Evolutionary conservation across 2,113 vertebrate genomes (phyloP).

Genomic region (Motacilla tschutschensis): DNA sequence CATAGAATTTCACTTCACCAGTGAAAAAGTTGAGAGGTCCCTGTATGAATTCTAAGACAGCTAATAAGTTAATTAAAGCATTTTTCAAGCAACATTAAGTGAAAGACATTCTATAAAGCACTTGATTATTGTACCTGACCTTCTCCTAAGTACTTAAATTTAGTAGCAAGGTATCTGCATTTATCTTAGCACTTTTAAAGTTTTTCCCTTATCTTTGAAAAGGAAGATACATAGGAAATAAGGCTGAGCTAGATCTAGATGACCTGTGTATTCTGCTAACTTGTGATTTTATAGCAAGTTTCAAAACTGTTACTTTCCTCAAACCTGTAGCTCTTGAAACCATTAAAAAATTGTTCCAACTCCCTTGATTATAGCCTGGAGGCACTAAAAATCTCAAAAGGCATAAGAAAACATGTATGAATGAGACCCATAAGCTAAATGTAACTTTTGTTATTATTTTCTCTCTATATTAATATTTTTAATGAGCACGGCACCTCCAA

Average conservation of each 20-base stretch:
- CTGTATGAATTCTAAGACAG: background rate
- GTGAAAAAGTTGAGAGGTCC: background rate
- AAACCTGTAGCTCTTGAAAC: background rate
- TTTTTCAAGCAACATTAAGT: background rate
- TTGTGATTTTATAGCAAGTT: background rate
- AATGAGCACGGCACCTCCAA: fast-evolving
- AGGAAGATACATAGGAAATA: background rate
- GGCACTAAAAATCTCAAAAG: background rate
- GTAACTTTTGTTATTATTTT: background rate
- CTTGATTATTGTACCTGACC: background rate
- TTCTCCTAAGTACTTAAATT: background rate
- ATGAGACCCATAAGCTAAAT: background rate
- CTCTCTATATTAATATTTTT: too few relatives aligned
- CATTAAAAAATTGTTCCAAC: background rate
- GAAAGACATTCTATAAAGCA: background rate
- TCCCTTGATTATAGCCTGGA: background rate
- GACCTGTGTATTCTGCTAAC: background rate
- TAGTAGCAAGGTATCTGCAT: background rate
- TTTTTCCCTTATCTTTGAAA: background rate
- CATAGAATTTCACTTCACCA: background rate
- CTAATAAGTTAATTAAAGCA: background rate
- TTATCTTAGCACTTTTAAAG: background rate
- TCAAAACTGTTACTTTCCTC: background rate
- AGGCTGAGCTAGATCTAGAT: background rate
- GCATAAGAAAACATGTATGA: background rate